Evolutionary conservation across 2,113 vertebrate genomes (phyloP).

Genomic region (Heteronetta atricapilla): DNA sequence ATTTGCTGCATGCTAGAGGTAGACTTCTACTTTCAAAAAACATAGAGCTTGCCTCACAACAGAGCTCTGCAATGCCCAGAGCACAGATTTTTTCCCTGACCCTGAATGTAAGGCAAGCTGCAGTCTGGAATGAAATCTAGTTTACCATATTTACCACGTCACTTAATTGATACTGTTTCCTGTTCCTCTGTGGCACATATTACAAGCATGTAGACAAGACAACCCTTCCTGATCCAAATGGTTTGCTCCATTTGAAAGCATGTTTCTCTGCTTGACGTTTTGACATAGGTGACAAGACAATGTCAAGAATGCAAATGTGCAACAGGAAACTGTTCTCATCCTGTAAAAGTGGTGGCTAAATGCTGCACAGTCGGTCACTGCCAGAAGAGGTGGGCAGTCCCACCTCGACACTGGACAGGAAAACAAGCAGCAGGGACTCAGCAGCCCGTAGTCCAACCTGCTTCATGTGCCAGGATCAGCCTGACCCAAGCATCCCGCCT

Average conservation of each 20-base stretch:
- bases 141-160: background rate
- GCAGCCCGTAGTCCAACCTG: fast-evolving
- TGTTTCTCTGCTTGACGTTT: constrained; percentile 28
- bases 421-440: background rate
- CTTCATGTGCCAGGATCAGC: fast-evolving
- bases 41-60: background rate
- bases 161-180: constrained; percentile 5
- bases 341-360: background rate
- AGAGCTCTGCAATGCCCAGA: background rate
- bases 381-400: background rate
- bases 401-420: background rate
- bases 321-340: background rate
- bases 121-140: constrained; percentile 27
- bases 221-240: constrained; percentile 47
- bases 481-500: background rate
- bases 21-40: background rate
- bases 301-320: background rate
- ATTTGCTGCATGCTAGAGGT: background rate
- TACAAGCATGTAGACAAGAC: constrained; percentile 41
- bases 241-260: constrained; percentile 42
- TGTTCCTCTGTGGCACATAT: background rate
- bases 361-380: background rate
- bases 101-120: background rate
- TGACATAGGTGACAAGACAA: constrained; percentile 34
- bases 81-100: background rate